Percentiles rank a stretch among this genome's conserved stretches.
phyloP scores from a whole-genome alignment of 2,888 invertebrate species.

The Callimorpha dominula region DNA sequence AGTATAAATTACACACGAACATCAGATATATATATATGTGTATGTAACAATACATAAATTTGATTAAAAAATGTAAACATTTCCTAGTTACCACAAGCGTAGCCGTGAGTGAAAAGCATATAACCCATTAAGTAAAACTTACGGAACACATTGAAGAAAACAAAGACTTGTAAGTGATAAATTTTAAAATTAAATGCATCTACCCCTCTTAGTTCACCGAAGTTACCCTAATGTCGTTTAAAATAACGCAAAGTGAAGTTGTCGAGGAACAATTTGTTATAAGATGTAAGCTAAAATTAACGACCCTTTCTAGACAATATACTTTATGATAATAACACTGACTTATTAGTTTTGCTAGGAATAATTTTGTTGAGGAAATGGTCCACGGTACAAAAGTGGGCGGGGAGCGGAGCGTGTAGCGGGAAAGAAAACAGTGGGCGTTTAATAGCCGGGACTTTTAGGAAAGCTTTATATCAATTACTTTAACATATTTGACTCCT shows the following conservation, averaged over 20 bases:
- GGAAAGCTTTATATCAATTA: too few relatives aligned
- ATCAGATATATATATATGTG: too few relatives aligned
- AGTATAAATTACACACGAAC: too few relatives aligned
- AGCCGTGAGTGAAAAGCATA: neutral
- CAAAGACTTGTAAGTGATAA: neutral
- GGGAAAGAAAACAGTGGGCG: neutral
- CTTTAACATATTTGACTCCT: too few relatives aligned
- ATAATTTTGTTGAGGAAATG: neutral
- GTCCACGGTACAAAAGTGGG: neutral
- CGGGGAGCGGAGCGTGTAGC: neutral
- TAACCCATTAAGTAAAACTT: neutral
- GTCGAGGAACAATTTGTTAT: constrained; percentile 22
- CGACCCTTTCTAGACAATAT: constrained; percentile 21
- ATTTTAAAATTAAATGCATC: neutral
- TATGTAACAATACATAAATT: too few relatives aligned
- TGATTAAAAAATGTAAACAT: too few relatives aligned
- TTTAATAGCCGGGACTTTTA: too few relatives aligned
- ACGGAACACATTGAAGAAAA: neutral
- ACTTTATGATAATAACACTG: constrained; percentile 27
- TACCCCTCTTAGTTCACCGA: neutral
- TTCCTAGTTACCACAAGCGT: too few relatives aligned
- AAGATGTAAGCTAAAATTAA: constrained; percentile 27
- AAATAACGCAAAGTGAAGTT: constrained; percentile 17
- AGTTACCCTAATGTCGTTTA: constrained; percentile 9
- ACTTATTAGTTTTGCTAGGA: constrained; percentile 24